Evolutionary conservation across 2,113 vertebrate species (phyloP).

Genomic region (Charadrius vociferus): DNA sequence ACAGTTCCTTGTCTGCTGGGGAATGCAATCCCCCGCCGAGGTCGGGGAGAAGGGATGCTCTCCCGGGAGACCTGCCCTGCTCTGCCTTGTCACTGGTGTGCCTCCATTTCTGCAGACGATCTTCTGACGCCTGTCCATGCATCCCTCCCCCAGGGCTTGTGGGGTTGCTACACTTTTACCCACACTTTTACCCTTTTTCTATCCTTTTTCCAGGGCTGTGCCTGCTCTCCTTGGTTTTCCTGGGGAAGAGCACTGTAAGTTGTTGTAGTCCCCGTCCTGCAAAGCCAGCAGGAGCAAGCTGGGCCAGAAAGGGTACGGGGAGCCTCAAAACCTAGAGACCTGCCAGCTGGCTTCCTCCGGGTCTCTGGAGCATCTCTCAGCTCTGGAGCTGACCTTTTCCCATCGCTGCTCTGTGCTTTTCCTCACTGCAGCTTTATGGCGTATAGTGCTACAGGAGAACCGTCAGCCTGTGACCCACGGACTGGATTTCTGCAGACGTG

Average conservation of each 20-base stretch:
- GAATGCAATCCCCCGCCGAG: accelerated
- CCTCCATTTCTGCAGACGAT: accelerated
- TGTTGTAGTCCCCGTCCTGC: background rate
- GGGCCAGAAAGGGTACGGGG: background rate
- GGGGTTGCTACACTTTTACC: background rate
- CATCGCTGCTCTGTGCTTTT: background rate
- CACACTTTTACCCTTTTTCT: background rate
- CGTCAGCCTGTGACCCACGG: background rate
- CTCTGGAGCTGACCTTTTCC: background rate
- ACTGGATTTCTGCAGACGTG: background rate
- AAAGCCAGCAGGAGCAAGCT: background rate
- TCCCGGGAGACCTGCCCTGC: background rate
- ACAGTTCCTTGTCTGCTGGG: background rate
- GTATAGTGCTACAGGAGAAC: background rate
- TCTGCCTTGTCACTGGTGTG: accelerated
- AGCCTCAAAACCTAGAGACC: background rate
- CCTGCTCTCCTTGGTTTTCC: background rate
- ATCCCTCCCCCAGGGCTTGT: accelerated
- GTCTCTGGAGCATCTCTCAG: background rate
- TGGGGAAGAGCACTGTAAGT: background rate
- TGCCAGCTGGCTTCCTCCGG: background rate
- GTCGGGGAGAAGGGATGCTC: background rate
- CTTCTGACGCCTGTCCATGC: background rate
- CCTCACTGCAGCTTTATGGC: background rate
- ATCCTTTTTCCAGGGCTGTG: background rate